Percentiles rank a stretch among this genome's conserved stretches.
Evolutionary conservation across 1,140 invertebrate species (phyloP).

Genomic region (Musca domestica): DNA sequence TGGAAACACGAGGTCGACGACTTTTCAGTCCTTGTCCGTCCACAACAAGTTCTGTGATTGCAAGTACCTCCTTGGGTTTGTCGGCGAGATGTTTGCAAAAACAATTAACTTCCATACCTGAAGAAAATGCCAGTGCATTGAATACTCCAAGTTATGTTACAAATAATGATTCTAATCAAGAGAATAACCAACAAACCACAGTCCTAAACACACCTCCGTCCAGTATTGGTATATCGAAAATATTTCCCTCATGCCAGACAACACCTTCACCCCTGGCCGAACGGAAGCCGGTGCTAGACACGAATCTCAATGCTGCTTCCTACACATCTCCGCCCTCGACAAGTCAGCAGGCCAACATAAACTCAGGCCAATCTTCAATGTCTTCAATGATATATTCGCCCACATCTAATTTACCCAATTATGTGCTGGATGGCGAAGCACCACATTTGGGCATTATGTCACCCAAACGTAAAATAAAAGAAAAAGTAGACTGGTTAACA

Average conservation of each 20-base stretch:
- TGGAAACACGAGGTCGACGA: slow-evolving; percentile 50
- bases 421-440: slow-evolving; percentile 70
- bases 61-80: slow-evolving; percentile 1
- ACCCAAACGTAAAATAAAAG: slow-evolving; percentile 62
- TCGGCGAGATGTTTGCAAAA: slow-evolving; percentile 23
- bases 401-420: slow-evolving; percentile 75
- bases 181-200: slow-evolving; percentile 28
- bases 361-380: slow-evolving; percentile 3
- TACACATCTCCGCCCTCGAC: slow-evolving; percentile 9
- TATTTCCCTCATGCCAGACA: not conserved
- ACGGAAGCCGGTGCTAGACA: slow-evolving; percentile 23
- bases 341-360: slow-evolving; percentile 4
- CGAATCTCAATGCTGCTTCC: not conserved
- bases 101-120: slow-evolving; percentile 33
- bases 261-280: not conserved
- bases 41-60: slow-evolving; percentile 21
- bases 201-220: not conserved
- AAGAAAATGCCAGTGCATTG: slow-evolving; percentile 31
- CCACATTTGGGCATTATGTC: slow-evolving; percentile 70
- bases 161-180: slow-evolving; percentile 37
- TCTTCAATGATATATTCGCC: slow-evolving; percentile 59
- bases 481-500: slow-evolving; percentile 71
- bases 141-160: not conserved
- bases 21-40: slow-evolving; percentile 39
- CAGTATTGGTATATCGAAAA: slow-evolving; percentile 17